These are phyloP conservation scores for Colinus virginianus DNA, from an alignment of 2,113 vertebrate species.

Conservation along the genomic window DNA sequence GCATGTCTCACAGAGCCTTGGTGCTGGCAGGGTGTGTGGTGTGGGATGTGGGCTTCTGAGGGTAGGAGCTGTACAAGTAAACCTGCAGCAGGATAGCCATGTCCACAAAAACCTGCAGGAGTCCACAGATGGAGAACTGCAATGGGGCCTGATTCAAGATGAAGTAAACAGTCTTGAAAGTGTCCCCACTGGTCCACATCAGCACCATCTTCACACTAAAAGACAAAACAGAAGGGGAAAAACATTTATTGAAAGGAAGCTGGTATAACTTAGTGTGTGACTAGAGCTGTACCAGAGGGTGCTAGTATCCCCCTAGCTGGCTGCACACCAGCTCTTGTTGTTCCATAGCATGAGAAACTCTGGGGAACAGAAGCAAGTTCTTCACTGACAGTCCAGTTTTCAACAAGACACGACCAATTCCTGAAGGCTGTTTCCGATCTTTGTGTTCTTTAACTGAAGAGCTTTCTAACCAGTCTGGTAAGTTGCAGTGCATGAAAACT, in stretches of 20 bases:
- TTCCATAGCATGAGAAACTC: neutral
- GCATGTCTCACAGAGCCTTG: conserved; percentile 88
- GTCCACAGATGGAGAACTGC: conserved; percentile 95
- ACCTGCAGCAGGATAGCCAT: conserved; percentile 93
- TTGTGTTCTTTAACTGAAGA: neutral
- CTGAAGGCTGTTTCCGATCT: neutral
- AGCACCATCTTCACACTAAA: conserved; percentile 96
- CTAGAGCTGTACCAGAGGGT: neutral
- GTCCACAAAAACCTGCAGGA: conserved; percentile 94
- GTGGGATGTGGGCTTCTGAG: conserved; percentile 88
- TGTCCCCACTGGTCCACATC: conserved; percentile 98
- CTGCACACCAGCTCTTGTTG: neutral
- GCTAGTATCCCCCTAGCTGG: neutral
- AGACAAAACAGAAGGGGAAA: neutral
- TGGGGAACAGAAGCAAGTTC: neutral
- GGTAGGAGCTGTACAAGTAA: conserved; percentile 88
- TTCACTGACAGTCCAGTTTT: neutral
- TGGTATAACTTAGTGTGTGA: neutral
- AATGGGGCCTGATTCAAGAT: conserved; percentile 92
- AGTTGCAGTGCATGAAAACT: neutral
- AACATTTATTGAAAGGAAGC: neutral
- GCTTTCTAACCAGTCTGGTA: conserved; percentile 5
- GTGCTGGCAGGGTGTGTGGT: conserved; percentile 85
- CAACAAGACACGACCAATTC: neutral
- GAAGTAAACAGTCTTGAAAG: conserved; percentile 97